Conservation (phyloP, 2,888 invertebrate genomes). For the Urechis unicinctus region DNA sequence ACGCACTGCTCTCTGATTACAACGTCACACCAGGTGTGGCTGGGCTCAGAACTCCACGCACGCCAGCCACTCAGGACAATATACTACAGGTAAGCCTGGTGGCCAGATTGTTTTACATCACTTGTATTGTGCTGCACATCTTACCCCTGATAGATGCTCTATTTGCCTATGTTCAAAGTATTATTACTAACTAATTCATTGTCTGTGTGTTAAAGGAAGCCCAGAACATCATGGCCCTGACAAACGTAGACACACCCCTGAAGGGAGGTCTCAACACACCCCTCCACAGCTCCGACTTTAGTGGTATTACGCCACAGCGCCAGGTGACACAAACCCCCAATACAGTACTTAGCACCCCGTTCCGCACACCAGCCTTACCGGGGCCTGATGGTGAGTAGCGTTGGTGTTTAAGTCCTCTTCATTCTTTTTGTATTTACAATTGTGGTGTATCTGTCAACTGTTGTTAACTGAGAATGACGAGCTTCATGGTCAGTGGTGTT, state of each 20-base stretch:
- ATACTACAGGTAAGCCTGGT: constrained; percentile 52
- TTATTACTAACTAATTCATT: background rate
- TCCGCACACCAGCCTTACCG: constrained; percentile 35
- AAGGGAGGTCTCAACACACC: constrained; percentile 95
- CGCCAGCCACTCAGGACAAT: constrained; percentile 73
- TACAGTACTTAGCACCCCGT: constrained; percentile 46
- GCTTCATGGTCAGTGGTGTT: constrained; percentile 9
- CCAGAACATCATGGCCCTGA: constrained; percentile 96
- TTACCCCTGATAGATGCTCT: background rate
- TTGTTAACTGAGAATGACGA: no score
- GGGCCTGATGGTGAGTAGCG: constrained; percentile 3
- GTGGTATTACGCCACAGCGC: constrained; percentile 70
- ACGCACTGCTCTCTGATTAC: constrained; percentile 85
- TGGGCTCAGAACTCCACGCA: constrained; percentile 67
- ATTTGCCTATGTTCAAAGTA: background rate
- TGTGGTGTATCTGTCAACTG: no score
- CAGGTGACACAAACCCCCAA: constrained; percentile 51
- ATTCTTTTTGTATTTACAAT: no score
- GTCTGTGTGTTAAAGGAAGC: constrained; percentile 73
- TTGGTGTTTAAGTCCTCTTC: no score
- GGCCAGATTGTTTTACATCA: background rate
- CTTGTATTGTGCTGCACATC: background rate
- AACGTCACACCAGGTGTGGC: constrained; percentile 62
- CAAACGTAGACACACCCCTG: constrained; percentile 94
- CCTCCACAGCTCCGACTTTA: constrained; percentile 81